Evolutionary conservation across 2,888 invertebrate genomes (phyloP), one percentile per base, ranked within the genome.

Genomic region (Arenicola marina): DNA sequence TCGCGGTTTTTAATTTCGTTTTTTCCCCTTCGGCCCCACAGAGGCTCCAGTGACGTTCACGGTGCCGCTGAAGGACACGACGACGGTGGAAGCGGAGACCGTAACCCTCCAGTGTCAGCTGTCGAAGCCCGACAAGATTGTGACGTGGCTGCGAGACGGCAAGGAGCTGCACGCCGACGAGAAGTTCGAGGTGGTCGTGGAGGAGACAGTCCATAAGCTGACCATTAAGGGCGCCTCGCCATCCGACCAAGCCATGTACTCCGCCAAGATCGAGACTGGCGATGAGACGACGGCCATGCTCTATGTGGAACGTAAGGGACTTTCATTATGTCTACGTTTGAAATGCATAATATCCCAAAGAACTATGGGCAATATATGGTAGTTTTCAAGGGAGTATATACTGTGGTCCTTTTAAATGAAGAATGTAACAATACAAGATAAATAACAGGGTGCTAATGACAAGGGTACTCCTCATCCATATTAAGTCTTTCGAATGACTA

Each of bases 91-190:
- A 60, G 70, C 75, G n/a, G 72, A 75, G 38, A 75, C 74, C 3
- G 76, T 75, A 29, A 72, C 73, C 18, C 75, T 96, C 71, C 89
- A 89, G 2, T 92, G 95, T 15, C 90, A 93, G 85, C 85, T 96
- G 54, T 93, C 93, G 0, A 89, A 89, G 72, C 88, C 90, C 57
- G 88, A 90, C 70, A 87, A 89, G 11, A 88, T 90, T 66, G 91
- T 93, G 0, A 89, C 88, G 58, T 95, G 95, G 95, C 83, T 33
- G 3, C 56, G 48, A 26, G 32, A 61, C 31, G 56, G 24, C 15
- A 28, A 31, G 15, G 53, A 53, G 32, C 29, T 53, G 11, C 11
- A 11, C 29, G 31, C 53, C 7, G 32, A 32, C 24, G 53, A 53
- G 24, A 26, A 62, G n/a, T 59, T 73, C 58, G 55, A 59, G 21